Percentiles rank a stretch among this genome's conserved stretches.
These are phyloP conservation scores for Acholoe squamosa DNA, from an alignment of 2,888 invertebrate genomes.

Conservation along the genomic window DNA sequence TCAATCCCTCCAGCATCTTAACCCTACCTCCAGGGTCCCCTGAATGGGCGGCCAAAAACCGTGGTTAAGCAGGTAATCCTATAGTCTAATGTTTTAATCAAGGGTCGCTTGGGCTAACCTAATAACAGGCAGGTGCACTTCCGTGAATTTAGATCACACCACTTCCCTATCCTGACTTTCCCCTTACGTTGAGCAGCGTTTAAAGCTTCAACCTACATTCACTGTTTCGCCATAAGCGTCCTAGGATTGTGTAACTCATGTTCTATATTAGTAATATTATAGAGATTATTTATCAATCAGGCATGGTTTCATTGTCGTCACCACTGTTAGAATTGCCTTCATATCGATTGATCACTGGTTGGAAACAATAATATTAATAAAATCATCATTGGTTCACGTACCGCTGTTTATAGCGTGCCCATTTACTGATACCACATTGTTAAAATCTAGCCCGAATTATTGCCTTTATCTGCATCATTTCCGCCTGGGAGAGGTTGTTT, in stretches of 20 bases:
- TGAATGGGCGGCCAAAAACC: background rate
- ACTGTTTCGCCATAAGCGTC: no score
- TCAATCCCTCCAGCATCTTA: no score
- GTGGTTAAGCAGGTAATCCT: conserved; percentile 1
- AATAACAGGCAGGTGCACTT: background rate
- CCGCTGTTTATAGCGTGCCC: background rate
- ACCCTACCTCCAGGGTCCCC: no score
- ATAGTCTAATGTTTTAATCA: conserved; percentile 55
- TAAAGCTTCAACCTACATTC: no score
- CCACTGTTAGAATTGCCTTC: background rate
- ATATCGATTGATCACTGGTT: background rate
- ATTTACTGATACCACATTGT: background rate
- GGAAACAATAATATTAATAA: background rate
- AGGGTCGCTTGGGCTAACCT: background rate
- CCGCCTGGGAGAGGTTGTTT: background rate
- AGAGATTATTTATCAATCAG: no score
- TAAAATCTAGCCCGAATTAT: background rate
- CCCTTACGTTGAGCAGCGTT: background rate
- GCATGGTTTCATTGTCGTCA: no score
- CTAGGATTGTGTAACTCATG: no score
- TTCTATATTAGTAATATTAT: no score
- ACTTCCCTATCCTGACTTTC: background rate
- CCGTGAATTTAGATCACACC: background rate
- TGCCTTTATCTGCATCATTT: background rate
- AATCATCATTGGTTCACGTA: background rate